Conservation (phyloP, 1,140 invertebrate species). For the Eupeodes corollae region DNA sequence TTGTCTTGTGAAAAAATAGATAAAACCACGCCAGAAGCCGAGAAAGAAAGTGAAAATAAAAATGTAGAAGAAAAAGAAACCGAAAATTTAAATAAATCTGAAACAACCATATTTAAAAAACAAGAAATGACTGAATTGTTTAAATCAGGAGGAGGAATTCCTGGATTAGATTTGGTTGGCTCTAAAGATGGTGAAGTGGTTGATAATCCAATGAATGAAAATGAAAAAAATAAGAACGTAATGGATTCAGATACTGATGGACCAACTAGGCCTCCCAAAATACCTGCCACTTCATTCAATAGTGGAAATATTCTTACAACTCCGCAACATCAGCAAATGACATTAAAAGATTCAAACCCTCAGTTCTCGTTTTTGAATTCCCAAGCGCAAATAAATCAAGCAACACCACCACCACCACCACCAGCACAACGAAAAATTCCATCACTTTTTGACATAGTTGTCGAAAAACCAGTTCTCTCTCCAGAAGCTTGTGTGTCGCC, state of each 20-base stretch:
- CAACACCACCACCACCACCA: no score
- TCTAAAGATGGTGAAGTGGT: conserved; percentile 3
- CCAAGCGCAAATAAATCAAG: not conserved
- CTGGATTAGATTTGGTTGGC: conserved; percentile 51
- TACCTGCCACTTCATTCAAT: not conserved
- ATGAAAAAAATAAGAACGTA: not conserved
- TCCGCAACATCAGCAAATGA: not conserved
- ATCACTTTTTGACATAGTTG: conserved; percentile 17
- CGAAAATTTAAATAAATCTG: not conserved
- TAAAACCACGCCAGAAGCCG: not conserved
- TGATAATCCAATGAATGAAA: not conserved
- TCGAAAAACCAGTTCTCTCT: conserved; percentile 8
- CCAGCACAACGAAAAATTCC: conserved; percentile 11
- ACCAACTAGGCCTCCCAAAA: not conserved
- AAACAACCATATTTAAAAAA: not conserved
- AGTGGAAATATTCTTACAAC: not conserved
- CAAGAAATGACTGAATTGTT: conserved; percentile 22
- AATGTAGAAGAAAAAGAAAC: conserved; percentile 20
- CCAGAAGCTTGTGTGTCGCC: not conserved
- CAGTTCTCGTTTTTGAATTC: not conserved
- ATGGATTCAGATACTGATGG: not conserved
- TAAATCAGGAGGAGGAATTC: conserved; percentile 42
- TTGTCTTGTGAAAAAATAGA: no score
- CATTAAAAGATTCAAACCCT: no score
- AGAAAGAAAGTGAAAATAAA: not conserved